A percentile compares a stretch with the other conserved stretches of the same genome.
phyloP scores from a whole-genome alignment of 2,888 invertebrate genomes.

The Cataglyphis cursor region DNA sequence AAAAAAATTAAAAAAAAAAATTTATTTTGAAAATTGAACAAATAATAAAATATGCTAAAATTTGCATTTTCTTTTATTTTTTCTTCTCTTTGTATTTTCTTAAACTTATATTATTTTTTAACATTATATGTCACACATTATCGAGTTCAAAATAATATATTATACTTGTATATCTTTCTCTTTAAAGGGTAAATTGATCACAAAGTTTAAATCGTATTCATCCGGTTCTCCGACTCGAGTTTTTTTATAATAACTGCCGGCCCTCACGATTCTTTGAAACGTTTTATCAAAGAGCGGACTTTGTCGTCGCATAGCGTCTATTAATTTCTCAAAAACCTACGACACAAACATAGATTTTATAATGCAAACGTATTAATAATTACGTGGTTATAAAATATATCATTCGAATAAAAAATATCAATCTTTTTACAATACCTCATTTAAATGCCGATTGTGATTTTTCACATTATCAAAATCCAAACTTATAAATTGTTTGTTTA shows the following conservation, averaged over 20 bases:
- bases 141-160: conserved; percentile 20
- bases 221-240: conserved; percentile 89
- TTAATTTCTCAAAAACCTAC: conserved; percentile 76
- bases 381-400: neutral
- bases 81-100: neutral
- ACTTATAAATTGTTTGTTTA: conserved; percentile 74
- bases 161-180: conserved; percentile 83
- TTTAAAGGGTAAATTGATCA: conserved; percentile 88
- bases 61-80: no score
- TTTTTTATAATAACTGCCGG: conserved; percentile 90
- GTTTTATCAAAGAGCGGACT: conserved; percentile 81
- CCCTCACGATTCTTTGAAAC: conserved; percentile 86
- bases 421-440: conserved; percentile 59
- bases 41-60: neutral
- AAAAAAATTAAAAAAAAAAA: no score
- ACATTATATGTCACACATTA: neutral
- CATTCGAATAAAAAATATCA: neutral
- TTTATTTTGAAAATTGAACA: no score
- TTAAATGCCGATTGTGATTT: conserved; percentile 69
- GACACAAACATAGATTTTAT: conserved; percentile 19
- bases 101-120: neutral
- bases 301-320: conserved; percentile 79
- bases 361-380: neutral
- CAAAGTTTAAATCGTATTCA: conserved; percentile 89
- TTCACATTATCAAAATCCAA: conserved; percentile 69